phyloP scores from a whole-genome alignment of 1,140 invertebrate genomes.

The Caenorhabditis latens region DNA sequence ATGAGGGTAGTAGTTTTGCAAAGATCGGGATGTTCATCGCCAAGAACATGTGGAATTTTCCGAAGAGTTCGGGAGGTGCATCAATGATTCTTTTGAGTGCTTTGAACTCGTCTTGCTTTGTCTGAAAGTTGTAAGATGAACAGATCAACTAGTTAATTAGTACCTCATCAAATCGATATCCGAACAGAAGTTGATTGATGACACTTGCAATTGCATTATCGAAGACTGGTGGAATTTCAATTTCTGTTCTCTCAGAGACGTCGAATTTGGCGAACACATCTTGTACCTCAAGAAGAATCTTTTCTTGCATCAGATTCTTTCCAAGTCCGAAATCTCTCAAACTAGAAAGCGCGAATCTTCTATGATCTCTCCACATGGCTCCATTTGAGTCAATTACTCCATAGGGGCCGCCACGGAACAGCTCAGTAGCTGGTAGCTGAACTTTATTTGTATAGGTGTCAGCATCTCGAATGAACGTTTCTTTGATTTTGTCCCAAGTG shows the following conservation, averaged over 20 bases:
- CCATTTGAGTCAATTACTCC: conserved; percentile 16
- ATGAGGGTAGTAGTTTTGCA: not conserved
- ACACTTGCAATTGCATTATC: conserved; percentile 60
- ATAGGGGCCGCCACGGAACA: not conserved
- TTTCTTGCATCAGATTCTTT: conserved; percentile 32
- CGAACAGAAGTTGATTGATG: conserved; percentile 62
- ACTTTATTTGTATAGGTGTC: conserved; percentile 24
- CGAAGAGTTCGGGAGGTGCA: not conserved
- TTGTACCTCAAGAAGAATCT: conserved; percentile 1
- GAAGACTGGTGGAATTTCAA: not conserved
- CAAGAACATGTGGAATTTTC: not conserved
- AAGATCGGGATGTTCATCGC: not conserved
- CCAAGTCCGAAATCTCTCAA: conserved; percentile 16
- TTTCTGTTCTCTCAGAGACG: not conserved
- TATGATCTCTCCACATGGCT: not conserved
- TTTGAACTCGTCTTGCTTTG: not conserved
- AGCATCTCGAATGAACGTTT: not conserved
- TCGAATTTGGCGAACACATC: conserved; percentile 8
- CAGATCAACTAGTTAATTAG: too few relatives aligned
- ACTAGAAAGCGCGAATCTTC: not conserved
- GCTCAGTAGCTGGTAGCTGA: not conserved
- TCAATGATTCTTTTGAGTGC: not conserved
- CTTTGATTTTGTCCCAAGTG: not conserved
- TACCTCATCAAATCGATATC: conserved; percentile 59
- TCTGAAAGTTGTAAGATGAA: not conserved